Evolutionary conservation across 1,140 invertebrate genomes (phyloP), one percentile per base, ranked within the genome.

Genomic region (Bombus picipes): DNA sequence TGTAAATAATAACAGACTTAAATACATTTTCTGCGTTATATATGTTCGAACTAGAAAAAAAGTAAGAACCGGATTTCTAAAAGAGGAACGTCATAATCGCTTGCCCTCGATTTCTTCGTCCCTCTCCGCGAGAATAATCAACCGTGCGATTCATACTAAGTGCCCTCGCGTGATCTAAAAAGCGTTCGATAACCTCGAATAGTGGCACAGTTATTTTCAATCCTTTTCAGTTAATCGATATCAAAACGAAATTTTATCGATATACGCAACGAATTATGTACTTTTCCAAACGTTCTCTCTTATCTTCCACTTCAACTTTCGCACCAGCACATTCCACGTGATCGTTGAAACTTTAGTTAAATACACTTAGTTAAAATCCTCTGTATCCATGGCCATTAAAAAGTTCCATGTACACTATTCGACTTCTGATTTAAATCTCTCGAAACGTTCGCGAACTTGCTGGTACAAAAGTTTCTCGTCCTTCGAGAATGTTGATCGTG

Each of bases 101-200:
- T 41, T 77, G 75, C 28, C 75, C 57, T 77, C 57, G 57, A 77
- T 77, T 77, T 8, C 37, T 34, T 28, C 43, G 32, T 57, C 37
- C 32, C 47, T 57, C 74, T 37, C 32, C 28, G 8, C 25, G 15
- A 18, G 22, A 15, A 37, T 57, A 57, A 76, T 76, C 32, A 25
- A 37, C 25, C 9, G 32, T 22, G 0, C 32, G 73, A 34, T 34
- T 53, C 74, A 28, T 57, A 37, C 34, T 57, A 57, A 57, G 25
- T 59, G 34, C 25, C 47, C 74, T 39, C 34, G 25, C 53, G 53
- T 34, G 74, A 59, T 34, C 25, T 76, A 43, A 32, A 73, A 73
- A 32, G 71, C 39, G n/a, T 73, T 73, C 28, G 47, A 76, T 73
- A 85, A 74, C 74, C 74, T 76, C 47, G 53, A 62, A 39, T 41